Base-by-base conservation (phyloP, 2,113 vertebrate genomes). In the Trichomycterus rosablanca region DNA sequence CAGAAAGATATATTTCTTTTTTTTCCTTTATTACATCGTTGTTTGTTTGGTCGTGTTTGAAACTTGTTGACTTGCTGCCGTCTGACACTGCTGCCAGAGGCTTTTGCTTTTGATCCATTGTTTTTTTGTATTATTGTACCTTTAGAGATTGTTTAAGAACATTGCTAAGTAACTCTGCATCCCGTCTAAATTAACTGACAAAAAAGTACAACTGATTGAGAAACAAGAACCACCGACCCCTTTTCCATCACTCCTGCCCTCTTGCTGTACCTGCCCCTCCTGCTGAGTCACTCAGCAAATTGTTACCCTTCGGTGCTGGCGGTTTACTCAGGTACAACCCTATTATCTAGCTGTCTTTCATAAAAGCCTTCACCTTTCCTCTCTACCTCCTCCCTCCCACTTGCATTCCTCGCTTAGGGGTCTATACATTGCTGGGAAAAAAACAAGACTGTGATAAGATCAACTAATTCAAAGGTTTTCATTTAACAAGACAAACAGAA, bases 401-500 rank as follows among this genome's bases (percentile, higher is more conserved):
- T 30, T 7, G 3, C 26, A 30, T 30, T 30, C 48, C 56, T 62
- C 40, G 12, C 49, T 77, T 67, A 74, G 83, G 85, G 81, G 76
- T 81, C 72, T 74, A 71, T 46, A 78, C 81, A 83, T 84, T 84
- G 83, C 80, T 80, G 82, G 80, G 3, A 40, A 85, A 85, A 62
- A 88, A 89, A 86, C 85, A 87, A 87, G 86, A 87, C 84, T 84
- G 85, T 86, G 85, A 87, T 87, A 86, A 84, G 84, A 86, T 86
- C 86, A 86, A 85, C 87, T 87, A 87, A 88, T 86, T 84, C 87
- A 91, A 89, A 88, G 82, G 81, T 87, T 86, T 87, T 91, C 86
- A 85, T 91, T 86, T 81, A 89, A 89, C 89, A 92, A 92, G 91
- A 93, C 89, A 87, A 88, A 88, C 89, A 87, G 82, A 91, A 91